Conservation (phyloP, 1,140 invertebrate species). For the Zophobas morio region DNA sequence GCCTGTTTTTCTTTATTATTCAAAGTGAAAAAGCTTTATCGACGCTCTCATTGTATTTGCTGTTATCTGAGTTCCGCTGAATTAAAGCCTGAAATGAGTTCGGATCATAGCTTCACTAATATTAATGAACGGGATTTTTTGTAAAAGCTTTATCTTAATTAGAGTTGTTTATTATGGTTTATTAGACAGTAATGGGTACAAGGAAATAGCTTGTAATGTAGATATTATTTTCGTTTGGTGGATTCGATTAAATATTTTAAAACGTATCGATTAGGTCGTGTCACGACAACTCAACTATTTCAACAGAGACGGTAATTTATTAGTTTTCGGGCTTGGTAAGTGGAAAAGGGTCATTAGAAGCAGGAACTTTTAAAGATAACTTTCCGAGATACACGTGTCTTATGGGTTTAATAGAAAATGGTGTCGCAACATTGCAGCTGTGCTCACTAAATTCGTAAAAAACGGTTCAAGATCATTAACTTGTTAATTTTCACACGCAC, state of each 20-base stretch:
- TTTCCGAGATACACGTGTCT: too few relatives aligned
- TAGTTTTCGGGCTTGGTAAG: too few relatives aligned
- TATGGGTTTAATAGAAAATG: too few relatives aligned
- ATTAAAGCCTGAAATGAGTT: neutral
- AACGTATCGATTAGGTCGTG: neutral
- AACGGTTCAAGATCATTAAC: too few relatives aligned
- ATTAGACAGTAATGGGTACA: neutral
- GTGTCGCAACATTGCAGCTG: too few relatives aligned
- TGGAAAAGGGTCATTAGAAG: too few relatives aligned
- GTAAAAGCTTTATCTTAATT: neutral
- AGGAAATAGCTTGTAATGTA: neutral
- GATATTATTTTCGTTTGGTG: neutral
- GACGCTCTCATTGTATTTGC: neutral
- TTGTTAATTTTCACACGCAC: too few relatives aligned
- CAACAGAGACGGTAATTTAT: too few relatives aligned
- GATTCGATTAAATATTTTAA: neutral
- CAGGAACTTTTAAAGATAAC: too few relatives aligned
- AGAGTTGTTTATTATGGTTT: neutral
- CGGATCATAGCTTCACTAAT: neutral
- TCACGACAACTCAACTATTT: too few relatives aligned
- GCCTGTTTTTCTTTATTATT: too few relatives aligned
- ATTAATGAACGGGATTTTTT: neutral
- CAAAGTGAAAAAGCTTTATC: neutral
- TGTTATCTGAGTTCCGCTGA: neutral
- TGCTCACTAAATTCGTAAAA: too few relatives aligned